Conservation (phyloP, 2,888 invertebrate genomes). For the Athalia circularis region DNA sequence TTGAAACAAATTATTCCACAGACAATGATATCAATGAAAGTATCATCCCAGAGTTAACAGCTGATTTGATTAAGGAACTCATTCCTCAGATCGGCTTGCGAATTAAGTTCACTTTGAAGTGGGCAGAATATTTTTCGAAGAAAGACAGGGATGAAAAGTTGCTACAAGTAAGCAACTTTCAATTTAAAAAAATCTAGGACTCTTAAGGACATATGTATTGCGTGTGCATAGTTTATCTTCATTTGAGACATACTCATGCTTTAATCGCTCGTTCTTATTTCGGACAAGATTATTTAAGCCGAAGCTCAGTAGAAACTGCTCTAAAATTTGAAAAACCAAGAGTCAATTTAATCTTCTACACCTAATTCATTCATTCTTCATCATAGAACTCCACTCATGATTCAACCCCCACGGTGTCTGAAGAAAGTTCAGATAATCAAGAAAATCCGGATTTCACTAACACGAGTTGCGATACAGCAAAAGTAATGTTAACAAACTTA, state of each 20-base stretch:
- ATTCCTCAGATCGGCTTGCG: slow-evolving; percentile 30
- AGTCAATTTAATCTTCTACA: background rate
- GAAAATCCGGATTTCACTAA: slow-evolving; percentile 11
- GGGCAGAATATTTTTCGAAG: background rate
- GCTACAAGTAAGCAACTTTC: slow-evolving; percentile 21
- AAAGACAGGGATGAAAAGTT: slow-evolving; percentile 8
- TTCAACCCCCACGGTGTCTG: slow-evolving; percentile 2
- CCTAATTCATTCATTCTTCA: background rate
- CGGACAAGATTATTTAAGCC: background rate
- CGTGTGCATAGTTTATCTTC: background rate
- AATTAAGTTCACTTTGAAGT: slow-evolving; percentile 18
- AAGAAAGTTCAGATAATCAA: slow-evolving; percentile 16
- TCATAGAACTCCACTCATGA: slow-evolving; percentile 5
- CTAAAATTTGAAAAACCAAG: slow-evolving; percentile 1
- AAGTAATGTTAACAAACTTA: slow-evolving; percentile 11
- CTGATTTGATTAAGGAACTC: slow-evolving; percentile 17
- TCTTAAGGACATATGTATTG: background rate
- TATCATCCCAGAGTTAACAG: slow-evolving; percentile 12
- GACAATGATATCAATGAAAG: slow-evolving; percentile 4
- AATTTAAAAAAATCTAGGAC: background rate
- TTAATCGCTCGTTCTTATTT: background rate
- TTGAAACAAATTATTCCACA: slow-evolving; percentile 13
- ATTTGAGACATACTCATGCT: background rate
- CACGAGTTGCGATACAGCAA: slow-evolving; percentile 5
- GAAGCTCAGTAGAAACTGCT: background rate